Evolutionary conservation across 2,797 vertebrate genomes (phyloP), one percentile per base, ranked within the genome.

Genomic region (Hippocampus kuda): DNA sequence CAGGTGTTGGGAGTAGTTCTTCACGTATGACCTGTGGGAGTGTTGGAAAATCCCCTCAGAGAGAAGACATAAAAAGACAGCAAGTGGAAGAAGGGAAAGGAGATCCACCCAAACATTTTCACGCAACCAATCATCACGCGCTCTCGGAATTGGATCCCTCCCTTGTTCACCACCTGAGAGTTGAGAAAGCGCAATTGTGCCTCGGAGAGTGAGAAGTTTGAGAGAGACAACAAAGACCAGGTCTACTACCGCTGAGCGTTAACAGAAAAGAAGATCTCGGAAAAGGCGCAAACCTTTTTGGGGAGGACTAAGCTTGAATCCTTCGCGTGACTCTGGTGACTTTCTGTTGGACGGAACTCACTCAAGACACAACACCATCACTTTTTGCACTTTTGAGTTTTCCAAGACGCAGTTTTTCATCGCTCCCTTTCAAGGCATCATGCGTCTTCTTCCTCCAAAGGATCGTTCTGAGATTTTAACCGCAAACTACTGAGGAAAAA

Each of bases 121-220:
- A 89, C 83, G 82, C 81, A 85, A 74, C 88, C 88, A 89, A 90
- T 89, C 88, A 83, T 82, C 79, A 75, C 74, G 71, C 70, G 7
- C 65, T 73, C 65, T 68, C 82, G 75, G 77, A 83, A 85, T 79
- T 79, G 79, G 84, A 87, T 84, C 86, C 87, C 89, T 86, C 87
- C 89, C 84, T 79, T 68, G 67, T 74, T 78, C 84, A 81, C 84
- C 84, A 89, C 87, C 86, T 89, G 89, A 85, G 87, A 84, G 78
- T 34, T 1, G 77, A 83, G 81, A 82, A 81, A 79, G 56, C 79
- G 81, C 79, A 84, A 75, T 80, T 80, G 78, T 78, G 77, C 69
- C 82, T 83, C 82, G 74, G 79, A 87, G 79, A 75, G 78, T 77
- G 70, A 70, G 68, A 78, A 67, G 63, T 70, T 72, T 60, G 71